phyloP scores from a whole-genome alignment of 2,797 vertebrate species.

The Carduelis carduelis region DNA sequence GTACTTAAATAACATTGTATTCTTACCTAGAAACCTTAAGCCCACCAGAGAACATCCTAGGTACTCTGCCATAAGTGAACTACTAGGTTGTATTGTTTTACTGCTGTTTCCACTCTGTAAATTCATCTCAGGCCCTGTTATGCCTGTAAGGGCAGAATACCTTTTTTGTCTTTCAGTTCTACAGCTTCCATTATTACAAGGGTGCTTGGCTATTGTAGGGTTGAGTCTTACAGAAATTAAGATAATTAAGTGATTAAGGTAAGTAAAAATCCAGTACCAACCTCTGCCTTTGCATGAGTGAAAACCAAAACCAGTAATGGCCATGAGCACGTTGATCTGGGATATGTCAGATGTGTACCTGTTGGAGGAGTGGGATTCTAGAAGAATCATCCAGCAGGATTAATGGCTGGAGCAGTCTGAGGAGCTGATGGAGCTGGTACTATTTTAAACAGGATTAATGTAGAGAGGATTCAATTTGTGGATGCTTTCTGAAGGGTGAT shows the following conservation, averaged over 20 bases:
- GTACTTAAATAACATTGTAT: not conserved
- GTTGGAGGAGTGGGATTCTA: not conserved
- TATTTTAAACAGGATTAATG: not conserved
- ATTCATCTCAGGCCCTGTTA: not conserved
- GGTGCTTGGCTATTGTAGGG: not conserved
- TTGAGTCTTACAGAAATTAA: not conserved
- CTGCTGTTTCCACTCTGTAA: not conserved
- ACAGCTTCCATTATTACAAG: not conserved
- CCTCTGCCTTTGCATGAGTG: not conserved
- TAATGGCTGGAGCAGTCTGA: not conserved
- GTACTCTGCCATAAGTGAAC: not conserved
- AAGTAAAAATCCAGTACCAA: not conserved
- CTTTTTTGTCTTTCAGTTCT: not conserved
- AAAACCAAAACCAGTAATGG: not conserved
- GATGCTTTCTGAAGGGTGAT: not conserved
- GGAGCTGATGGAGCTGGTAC: not conserved
- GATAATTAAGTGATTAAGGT: slow-evolving; percentile 16
- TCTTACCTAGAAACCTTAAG: not conserved
- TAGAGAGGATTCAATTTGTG: not conserved
- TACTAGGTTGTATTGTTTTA: not conserved
- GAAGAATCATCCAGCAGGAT: not conserved
- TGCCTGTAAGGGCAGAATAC: not conserved
- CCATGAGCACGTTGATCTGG: not conserved
- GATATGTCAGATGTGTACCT: not conserved
- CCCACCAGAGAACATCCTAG: not conserved